Evolutionary conservation across 1,140 invertebrate genomes (phyloP), one percentile per base, ranked within the genome.

Genomic region (Diabrotica virgifera): DNA sequence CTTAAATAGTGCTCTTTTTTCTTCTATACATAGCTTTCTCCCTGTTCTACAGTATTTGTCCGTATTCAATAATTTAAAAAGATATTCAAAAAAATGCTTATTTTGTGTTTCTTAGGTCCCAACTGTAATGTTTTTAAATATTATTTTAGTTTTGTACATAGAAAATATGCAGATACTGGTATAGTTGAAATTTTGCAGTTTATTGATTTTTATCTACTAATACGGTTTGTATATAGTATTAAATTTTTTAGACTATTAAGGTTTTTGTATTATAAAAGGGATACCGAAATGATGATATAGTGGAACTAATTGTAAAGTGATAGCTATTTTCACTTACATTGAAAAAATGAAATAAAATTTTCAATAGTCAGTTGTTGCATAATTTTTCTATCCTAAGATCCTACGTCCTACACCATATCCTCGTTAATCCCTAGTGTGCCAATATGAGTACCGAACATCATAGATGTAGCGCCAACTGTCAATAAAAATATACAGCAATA

Each of bases 251-350:
- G 46, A 50, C 50, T 10, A 50, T 13, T 62, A 59, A 70, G 55
- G 50, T 66, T 69, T 70, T 72, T 72, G 69, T 72, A 70, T 68
- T 55, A 70, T 69, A 69, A 65, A 60, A 69, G 62, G 65, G 40
- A 37, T 38, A 36, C 14, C 36, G 65, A 53, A 62, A 66, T 50
- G 56, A 70, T 65, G 70, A 68, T 64, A 64, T 73, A 69, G 64
- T 71, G 71, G 70, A 69, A 54, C 67, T 69, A 69, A 24, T 71
- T 71, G 70, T 73, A 71, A 71, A 69, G 70, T 72, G 67, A 72
- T 70, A 72, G 68, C 66, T 73, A 73, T 73, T 73, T 73, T 73
- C 71, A 73, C 69, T 70, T 73, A 73, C 67, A 73, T 73, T 73
- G 65, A 66, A 71, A 73, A 69, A 24, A 24, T 24, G 24, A 24